Conservation (phyloP, 2,888 invertebrate species). For the Nomada hirtipes region DNA sequence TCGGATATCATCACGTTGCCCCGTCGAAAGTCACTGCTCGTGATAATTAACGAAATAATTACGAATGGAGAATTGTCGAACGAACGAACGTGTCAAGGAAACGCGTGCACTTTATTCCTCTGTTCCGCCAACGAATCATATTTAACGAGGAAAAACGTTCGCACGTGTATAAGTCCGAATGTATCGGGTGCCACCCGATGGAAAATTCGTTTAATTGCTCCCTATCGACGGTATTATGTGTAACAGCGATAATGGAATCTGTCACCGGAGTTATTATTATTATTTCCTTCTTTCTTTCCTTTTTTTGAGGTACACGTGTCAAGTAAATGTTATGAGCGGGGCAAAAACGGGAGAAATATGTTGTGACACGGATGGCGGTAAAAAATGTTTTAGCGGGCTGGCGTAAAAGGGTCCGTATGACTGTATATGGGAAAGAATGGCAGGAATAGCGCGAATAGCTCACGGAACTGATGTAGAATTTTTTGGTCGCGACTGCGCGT, state of each 20-base stretch:
- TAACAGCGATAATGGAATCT: background rate
- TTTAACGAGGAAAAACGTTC: constrained; percentile 25
- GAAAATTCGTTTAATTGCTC: background rate
- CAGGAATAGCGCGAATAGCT: background rate
- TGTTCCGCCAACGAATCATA: background rate
- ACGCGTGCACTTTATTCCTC: background rate
- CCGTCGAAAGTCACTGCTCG: constrained; percentile 41
- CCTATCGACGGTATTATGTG: background rate
- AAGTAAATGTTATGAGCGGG: background rate
- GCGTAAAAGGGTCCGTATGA: constrained; percentile 4
- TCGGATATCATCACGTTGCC: constrained; percentile 40
- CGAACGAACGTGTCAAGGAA: constrained; percentile 4
- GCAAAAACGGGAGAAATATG: background rate
- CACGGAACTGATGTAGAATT: background rate
- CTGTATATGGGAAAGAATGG: constrained; percentile 4
- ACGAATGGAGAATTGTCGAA: constrained; percentile 39
- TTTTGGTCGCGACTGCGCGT: background rate
- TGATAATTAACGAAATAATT: constrained; percentile 53
- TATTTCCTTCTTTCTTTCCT: too few species aligned
- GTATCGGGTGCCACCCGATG: background rate
- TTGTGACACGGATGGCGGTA: background rate
- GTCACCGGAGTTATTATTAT: background rate
- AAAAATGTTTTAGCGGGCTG: background rate
- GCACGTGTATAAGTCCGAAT: background rate
- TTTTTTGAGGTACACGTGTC: background rate